These are phyloP conservation scores for Danionella cerebrum DNA, from an alignment of 2,113 vertebrate genomes.

Conservation along the genomic window DNA sequence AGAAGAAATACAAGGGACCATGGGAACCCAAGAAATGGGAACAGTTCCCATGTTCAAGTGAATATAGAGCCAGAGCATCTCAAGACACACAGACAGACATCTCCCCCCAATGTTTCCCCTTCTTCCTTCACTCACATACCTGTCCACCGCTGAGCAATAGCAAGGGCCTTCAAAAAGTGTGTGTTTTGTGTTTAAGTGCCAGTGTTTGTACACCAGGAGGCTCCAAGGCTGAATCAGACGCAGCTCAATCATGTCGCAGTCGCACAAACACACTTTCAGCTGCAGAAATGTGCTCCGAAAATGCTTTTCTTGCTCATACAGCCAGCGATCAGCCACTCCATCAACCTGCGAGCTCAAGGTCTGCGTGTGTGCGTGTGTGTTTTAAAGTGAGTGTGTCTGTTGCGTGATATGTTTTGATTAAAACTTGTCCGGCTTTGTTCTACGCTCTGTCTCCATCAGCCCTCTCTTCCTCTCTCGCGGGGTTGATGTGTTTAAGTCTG, in stretches of 20 bases:
- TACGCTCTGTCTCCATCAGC: conserved; percentile 49
- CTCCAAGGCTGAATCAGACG: conserved; percentile 4
- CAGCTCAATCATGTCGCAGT: conserved; percentile 2
- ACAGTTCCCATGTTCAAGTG: too few species aligned
- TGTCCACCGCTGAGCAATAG: neutral
- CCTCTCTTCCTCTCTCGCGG: neutral
- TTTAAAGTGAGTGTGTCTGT: conserved; percentile 47
- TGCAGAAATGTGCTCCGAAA: conserved; percentile 11
- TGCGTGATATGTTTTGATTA: conserved; percentile 57
- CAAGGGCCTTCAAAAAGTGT: neutral
- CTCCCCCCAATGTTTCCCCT: neutral
- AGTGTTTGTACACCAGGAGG: neutral
- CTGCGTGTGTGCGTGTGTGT: conserved; percentile 45
- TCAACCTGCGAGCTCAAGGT: conserved; percentile 58
- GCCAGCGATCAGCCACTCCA: conserved; percentile 45
- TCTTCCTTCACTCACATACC: neutral
- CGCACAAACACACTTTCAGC: too few species aligned
- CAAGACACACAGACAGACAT: neutral
- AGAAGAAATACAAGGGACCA: too few species aligned
- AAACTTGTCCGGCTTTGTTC: conserved; percentile 57
- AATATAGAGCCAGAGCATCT: too few species aligned
- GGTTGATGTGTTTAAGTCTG: conserved; percentile 21
- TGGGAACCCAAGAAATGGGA: too few species aligned
- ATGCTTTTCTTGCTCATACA: neutral
- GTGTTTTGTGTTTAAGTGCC: neutral